Conservation (phyloP, 2,888 invertebrate genomes). For the Dasysyrphus albostriatus region DNA sequence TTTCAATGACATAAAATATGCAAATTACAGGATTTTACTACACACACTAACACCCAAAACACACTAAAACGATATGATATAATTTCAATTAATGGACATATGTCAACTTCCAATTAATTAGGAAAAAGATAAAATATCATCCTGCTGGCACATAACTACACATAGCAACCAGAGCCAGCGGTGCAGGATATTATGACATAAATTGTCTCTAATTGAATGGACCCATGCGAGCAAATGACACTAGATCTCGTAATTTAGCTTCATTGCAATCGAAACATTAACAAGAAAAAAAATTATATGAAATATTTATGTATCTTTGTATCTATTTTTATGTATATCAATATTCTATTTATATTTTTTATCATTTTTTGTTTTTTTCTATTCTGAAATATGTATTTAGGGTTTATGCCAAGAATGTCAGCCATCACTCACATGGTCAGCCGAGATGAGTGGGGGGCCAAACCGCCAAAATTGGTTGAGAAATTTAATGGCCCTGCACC, state of each 20-base stretch:
- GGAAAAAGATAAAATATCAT: slow-evolving; percentile 53
- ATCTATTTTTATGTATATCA: too few relatives aligned
- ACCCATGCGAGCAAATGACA: slow-evolving; percentile 11
- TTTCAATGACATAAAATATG: slow-evolving; percentile 65
- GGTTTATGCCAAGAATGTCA: slow-evolving; percentile 79
- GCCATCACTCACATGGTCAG: slow-evolving; percentile 80
- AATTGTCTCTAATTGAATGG: slow-evolving; percentile 44
- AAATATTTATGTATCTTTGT: background rate
- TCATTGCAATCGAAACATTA: background rate
- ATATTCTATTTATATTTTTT: background rate
- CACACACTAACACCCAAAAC: background rate
- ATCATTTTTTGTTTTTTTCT: slow-evolving; percentile 20
- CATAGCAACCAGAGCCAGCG: background rate
- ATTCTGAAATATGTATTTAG: slow-evolving; percentile 76
- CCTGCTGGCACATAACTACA: background rate
- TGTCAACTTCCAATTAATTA: slow-evolving; percentile 70
- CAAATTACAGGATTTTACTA: slow-evolving; percentile 48
- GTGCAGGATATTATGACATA: slow-evolving; percentile 38
- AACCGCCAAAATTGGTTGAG: slow-evolving; percentile 83
- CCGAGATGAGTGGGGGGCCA: slow-evolving; percentile 87
- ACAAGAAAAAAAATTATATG: background rate
- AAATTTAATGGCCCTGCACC: slow-evolving; percentile 86
- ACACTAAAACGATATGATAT: slow-evolving; percentile 4
- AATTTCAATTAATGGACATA: slow-evolving; percentile 63
- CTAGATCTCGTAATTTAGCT: slow-evolving; percentile 7